phyloP scores from a whole-genome alignment of 1,140 invertebrate species.

The Lepidurus arcticus region DNA sequence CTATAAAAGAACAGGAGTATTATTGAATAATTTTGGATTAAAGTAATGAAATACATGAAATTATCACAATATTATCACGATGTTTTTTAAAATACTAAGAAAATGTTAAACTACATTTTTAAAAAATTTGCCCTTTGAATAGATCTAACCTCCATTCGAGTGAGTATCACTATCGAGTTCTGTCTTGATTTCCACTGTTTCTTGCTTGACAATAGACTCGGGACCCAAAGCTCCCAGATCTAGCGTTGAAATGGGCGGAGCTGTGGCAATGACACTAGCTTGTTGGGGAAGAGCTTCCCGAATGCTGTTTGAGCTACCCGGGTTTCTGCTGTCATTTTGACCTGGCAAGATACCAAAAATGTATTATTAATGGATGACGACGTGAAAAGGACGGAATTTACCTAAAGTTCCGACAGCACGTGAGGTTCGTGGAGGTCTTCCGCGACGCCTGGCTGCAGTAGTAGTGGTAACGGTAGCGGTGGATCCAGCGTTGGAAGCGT shows the following conservation, averaged over 20 bases:
- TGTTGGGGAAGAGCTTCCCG: not conserved
- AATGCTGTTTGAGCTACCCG: not conserved
- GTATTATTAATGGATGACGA: not conserved
- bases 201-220: not conserved
- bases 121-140: too few relatives aligned
- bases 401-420: not conserved
- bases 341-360: not conserved
- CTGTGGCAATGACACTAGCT: too few relatives aligned
- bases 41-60: not conserved
- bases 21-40: not conserved
- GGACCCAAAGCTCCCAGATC: not conserved
- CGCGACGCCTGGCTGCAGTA: not conserved
- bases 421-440: not conserved
- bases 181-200: not conserved
- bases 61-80: too few relatives aligned
- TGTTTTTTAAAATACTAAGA: too few relatives aligned
- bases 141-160: not conserved
- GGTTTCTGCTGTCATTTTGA: not conserved
- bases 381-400: not conserved
- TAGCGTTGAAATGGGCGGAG: not conserved
- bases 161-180: not conserved
- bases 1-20: not conserved
- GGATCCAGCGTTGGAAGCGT: too few relatives aligned
- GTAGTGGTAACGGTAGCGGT: too few relatives aligned
- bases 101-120: too few relatives aligned